Base-by-base conservation (phyloP, 2,888 invertebrate genomes). In the Vesta saturnalis region DNA sequence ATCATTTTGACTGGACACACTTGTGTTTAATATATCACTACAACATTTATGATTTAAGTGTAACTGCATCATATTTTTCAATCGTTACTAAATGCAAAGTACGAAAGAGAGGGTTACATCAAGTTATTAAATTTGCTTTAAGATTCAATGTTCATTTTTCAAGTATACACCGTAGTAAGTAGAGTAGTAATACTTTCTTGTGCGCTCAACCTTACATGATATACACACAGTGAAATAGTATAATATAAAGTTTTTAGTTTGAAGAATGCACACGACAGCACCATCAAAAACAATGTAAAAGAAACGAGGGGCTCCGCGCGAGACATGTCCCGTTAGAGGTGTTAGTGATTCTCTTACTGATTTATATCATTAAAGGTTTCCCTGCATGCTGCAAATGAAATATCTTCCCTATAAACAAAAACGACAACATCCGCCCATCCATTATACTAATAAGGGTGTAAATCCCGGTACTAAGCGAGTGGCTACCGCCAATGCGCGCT, bases 401-500 rank as follows among this genome's bases (percentile, higher is more conserved):
- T 77, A 76, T 77, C 73, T 73, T 71, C 61, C 59, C 60, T 56
- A 67, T 75, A 76, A 73, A 77, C 77, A 77, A 77, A 77, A 77
- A 77, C 74, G 74, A 72, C 71, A 74, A 72, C 74, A 73, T 69
- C 73, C 75, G 72, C 73, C 75, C 73, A 76, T 77, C 71, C 74
- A 75, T 77, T 77, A 77, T 74, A 76, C 75, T 76, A 77, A 77
- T 77, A 77, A 77, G 75, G 77, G 77, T 74, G 72, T 70, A 73
- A 76, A 76, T 73, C 70, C 67, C 70, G 70, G 46, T 67, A 70
- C 68, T 69, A 64, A 67, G 66, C 72, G 67, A 64, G 70, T 68
- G 70, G 72, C 72, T 60, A 69, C 71, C 69, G 64, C 68, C 69
- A 61, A 62, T 64, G 65, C 52, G 63, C 72, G 70, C 64, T 66